These are phyloP conservation scores for Paratrypauchen microcephalus DNA, from an alignment of 2,797 vertebrate genomes.

Conservation along the genomic window DNA sequence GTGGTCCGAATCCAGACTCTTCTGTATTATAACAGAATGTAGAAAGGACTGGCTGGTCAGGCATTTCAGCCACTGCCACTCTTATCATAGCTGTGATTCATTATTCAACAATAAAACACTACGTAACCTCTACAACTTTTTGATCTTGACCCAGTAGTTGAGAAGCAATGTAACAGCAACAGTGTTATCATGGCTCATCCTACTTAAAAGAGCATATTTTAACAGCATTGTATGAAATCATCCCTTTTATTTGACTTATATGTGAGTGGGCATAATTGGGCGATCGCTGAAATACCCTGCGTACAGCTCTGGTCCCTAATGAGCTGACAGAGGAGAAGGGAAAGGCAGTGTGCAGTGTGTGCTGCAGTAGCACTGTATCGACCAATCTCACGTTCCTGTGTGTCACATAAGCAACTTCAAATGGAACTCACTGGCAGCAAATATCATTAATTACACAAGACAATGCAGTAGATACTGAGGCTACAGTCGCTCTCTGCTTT, in stretches of 20 bases:
- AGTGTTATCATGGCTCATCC: neutral
- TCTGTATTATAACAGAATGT: no score
- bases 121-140: neutral
- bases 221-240: conserved; percentile 43
- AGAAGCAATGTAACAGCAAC: neutral
- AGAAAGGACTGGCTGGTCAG: no score
- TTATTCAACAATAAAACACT: neutral
- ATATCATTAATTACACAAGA: conserved; percentile 62
- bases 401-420: conserved; percentile 50
- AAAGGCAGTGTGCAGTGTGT: conserved; percentile 22
- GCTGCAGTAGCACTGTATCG: conserved; percentile 38
- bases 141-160: neutral
- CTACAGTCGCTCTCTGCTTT: conserved; percentile 26
- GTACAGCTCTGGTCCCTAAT: conserved; percentile 60
- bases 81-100: neutral
- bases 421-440: conserved; percentile 44
- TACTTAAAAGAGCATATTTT: conserved; percentile 15
- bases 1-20: no score
- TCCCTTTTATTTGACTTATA: conserved; percentile 49
- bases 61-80: neutral
- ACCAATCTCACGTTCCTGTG: conserved; percentile 51
- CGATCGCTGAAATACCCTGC: conserved; percentile 51
- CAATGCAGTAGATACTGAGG: conserved; percentile 22
- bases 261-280: conserved; percentile 49
- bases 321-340: conserved; percentile 60